Base-by-base conservation (phyloP, 2,888 invertebrate genomes). In the Augiades crinisus region DNA sequence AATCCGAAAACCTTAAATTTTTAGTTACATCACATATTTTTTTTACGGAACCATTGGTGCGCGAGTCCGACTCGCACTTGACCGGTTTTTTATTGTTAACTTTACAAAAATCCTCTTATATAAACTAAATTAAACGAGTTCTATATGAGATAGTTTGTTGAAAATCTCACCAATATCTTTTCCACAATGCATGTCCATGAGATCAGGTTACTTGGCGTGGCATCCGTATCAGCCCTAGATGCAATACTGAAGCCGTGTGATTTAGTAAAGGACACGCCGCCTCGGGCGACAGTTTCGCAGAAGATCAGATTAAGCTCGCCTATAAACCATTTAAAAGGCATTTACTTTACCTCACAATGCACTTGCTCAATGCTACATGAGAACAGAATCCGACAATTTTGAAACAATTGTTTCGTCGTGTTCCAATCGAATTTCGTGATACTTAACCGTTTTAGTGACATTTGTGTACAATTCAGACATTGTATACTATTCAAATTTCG, bases 321-420 rank as follows among this genome's bases (percentile, higher is more conserved):
- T 51, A 51, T 51, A 51, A 51, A 51, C 44, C 50, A 51, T 51
- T 51, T 51, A 51, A 51, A 51, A 51, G 50, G 36, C 50, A 51
- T 51, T 51, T 51, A 43, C 50, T 43, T 50, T 43, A 51, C 43
- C 21, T 33, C 44, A 51, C 50, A 50, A 50, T 50, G 36, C 43
- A 43, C 50, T 51, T 44, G 50, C 50, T 37, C 44, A 44, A 44
- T 44, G 33, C 36, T 30, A 56, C 57, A 62, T 62, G 59, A 58
- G 63, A 63, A 56, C 55, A 53, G 31, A 55, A 40, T 45, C 44
- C 50, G 50, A 51, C 43, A 44, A 53, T 60, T 60, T 60, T 57
- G 59, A 54, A 63, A 61, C 58, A 51, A 61, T 65, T 62, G 59
- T 62, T 59, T 55, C 54, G 47, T 43, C 45, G 46, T 47, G 55